Evolutionary conservation across 2,888 invertebrate genomes (phyloP).

Genomic region (Aphidius colemani): DNA sequence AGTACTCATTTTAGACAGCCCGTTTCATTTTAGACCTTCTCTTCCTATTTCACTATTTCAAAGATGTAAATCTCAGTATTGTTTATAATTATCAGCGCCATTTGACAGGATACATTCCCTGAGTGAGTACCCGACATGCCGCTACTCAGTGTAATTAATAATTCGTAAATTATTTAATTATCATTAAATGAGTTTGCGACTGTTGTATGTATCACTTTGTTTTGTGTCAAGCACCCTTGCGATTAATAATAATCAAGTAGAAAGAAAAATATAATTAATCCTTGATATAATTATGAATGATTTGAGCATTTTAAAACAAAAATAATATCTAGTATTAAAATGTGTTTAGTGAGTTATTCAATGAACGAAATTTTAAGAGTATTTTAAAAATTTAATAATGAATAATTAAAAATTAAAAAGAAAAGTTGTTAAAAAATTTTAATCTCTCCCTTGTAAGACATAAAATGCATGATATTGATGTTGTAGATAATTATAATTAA

Average conservation of each 20-base stretch:
- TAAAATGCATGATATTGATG: conserved; percentile 53
- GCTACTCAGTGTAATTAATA: conserved; percentile 58
- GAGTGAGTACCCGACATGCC: conserved; percentile 60
- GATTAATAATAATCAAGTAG: background rate
- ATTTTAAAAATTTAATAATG: too few species aligned
- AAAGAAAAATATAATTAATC: background rate
- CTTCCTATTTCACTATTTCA: conserved; percentile 57
- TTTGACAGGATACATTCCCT: conserved; percentile 60
- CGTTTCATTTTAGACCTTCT: too few species aligned
- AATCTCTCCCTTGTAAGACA: background rate
- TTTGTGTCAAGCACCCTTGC: conserved; percentile 24
- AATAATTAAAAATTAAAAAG: too few species aligned
- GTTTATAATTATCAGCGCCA: conserved; percentile 60
- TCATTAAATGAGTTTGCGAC: conserved; percentile 32
- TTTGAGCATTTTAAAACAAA: background rate
- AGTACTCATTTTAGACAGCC: too few species aligned
- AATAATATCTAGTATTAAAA: conserved; percentile 5
- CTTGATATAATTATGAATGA: too few species aligned
- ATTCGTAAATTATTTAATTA: conserved; percentile 46
- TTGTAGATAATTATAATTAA: conserved; percentile 28
- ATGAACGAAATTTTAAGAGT: background rate
- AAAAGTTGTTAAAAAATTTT: too few species aligned
- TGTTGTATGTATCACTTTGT: conserved; percentile 29
- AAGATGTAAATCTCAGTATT: conserved; percentile 59
- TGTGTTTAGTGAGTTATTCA: conserved; percentile 21